Base-by-base conservation (phyloP, 2,113 vertebrate species). In the Lontra canadensis region DNA sequence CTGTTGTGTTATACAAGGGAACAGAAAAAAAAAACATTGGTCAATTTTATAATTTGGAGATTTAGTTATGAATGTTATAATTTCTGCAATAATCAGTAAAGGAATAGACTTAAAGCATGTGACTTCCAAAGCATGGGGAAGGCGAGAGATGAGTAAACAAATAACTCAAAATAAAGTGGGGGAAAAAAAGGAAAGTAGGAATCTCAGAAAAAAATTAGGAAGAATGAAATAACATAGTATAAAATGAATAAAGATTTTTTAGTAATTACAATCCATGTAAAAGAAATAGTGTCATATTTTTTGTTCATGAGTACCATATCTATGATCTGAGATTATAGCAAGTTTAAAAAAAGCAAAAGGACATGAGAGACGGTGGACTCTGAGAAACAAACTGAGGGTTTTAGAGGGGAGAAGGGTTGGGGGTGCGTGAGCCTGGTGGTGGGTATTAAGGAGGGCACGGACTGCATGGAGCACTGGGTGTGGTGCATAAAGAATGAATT, bases 251-350 rank as follows among this genome's bases (percentile, higher is more conserved):
- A 63, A 76, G 7, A 59, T 4, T 1, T 26, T 5, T 17, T 29
- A 18, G 5, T 25, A 9, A 29, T 9, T 12, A 8, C 1, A 7
- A 13, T 29, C 15, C 29, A 2, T 6, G 8, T 7, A 42, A 73
- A 47, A 47, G 21, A 94, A 93, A 17, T 13, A 25, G 10, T 36
- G 49, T 23, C n/a, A 12, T 3, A 31, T 2, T 23, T 9, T 26
- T 11, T n/a, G 8, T 25, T 76, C 84, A 44, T 0, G 9, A 0
- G 52, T 2, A 18, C 29, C 26, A 3, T 10, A 29, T 23, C 14
- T 69, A 36, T n/a, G 55, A 52, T 26, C 3, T 10, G 52, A 71
- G 71, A 23, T 36, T 17, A 14, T 10, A n/a, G 17, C 10, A 2
- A 39, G 52, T 11, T 71, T 36, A n/a, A 83, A 31, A n/a, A 83